Evolutionary conservation across 2,888 invertebrate species (phyloP).

Genomic region (Sinotaia quadrata): DNA sequence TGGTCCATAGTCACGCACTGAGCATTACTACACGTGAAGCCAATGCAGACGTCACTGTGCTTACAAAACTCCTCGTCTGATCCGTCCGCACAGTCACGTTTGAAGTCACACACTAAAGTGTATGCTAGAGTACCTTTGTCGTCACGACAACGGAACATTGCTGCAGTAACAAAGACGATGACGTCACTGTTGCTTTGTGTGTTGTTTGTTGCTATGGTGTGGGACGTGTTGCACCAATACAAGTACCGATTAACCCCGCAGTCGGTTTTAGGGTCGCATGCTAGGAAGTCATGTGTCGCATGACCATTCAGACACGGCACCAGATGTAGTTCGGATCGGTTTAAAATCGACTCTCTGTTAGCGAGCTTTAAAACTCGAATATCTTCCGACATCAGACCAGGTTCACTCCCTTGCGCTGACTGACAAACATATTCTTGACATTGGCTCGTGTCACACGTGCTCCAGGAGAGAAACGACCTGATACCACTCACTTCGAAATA

Average conservation of each 20-base stretch:
- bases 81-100: slow-evolving; percentile 23
- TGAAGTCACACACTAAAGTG: slow-evolving; percentile 21
- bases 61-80: slow-evolving; percentile 23
- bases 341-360: too few species aligned
- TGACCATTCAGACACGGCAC: not conserved
- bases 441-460: too few species aligned
- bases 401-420: too few species aligned
- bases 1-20: slow-evolving; percentile 46
- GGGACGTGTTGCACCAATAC: not conserved
- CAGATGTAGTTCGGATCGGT: not conserved
- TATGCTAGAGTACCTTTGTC: not conserved
- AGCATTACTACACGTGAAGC: slow-evolving; percentile 57
- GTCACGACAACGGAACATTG: slow-evolving; percentile 7
- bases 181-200: not conserved
- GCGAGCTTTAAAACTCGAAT: too few species aligned
- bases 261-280: slow-evolving; percentile 11
- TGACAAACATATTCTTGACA: too few species aligned
- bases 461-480: too few species aligned
- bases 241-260: not conserved
- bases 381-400: too few species aligned
- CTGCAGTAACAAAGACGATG: too few species aligned
- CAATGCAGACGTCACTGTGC: slow-evolving; percentile 6
- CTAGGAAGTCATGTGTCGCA: not conserved
- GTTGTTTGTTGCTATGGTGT: too few species aligned
- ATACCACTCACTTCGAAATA: too few species aligned